Evolutionary conservation across 2,113 vertebrate species (phyloP), one percentile per base, ranked within the genome.

Genomic region (Podarcis cretensis): DNA sequence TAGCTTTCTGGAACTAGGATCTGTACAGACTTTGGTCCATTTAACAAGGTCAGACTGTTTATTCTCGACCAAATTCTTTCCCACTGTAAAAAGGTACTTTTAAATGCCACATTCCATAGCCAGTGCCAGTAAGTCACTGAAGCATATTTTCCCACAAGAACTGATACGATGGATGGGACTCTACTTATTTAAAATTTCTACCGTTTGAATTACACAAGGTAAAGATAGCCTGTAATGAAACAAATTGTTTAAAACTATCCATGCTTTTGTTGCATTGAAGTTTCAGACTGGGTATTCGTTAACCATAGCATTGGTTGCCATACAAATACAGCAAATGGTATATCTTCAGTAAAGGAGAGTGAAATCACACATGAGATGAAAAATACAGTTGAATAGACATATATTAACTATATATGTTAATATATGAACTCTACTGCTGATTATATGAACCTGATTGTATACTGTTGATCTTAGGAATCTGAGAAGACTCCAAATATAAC

Each of bases 101-200:
- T 94, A 98, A 98, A 98, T 97, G 96, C 97, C 97, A 97, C 97
- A 98, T 98, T 98, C 97, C 97, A 96, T 95, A 94, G 57, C 79
- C 93, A 95, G 94, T 97, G 97, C 97, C 97, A 98, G 94, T 97
- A 96, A 97, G 96, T 97, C 97, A 97, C 94, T 97, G 97, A 96
- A 96, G 97, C 97, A 97, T 97, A 97, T 96, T 98, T 98, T 97
- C 97, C 97, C 97, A 97, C 97, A 97, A 96, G 97, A 97, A 97
- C 96, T 96, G 96, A 97, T 96, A 97, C 88, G 83, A 43, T 88
- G 94, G 87, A 93, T 89, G 83, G 93, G 94, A 92, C 91, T 92
- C 92, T 96, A 95, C 96, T 95, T 94, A 85, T 92, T 95, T 94
- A 92, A 93, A 94, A 94, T 91, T 93, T 91, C 91, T 93, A 21